These are phyloP conservation scores for Aporophyla nigra DNA, from an alignment of 2,888 invertebrate species.

Conservation along the genomic window DNA sequence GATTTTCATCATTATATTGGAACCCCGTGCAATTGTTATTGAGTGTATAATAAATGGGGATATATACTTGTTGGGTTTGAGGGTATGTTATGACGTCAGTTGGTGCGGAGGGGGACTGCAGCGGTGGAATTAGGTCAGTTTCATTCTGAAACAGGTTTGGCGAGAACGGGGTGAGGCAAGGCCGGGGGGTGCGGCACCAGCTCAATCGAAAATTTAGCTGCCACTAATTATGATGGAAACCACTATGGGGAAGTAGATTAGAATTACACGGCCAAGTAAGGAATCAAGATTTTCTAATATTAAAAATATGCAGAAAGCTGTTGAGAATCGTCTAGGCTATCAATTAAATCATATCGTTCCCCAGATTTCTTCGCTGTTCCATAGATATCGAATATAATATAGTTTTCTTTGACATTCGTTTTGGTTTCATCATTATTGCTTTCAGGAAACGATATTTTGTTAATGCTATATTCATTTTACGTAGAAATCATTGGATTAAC, in stretches of 20 bases:
- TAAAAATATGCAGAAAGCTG: background rate
- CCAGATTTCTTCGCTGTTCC: background rate
- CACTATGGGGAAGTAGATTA: constrained; percentile 13
- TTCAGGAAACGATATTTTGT: background rate
- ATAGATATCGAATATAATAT: background rate
- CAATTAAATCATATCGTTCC: background rate
- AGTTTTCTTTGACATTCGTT: constrained; percentile 10
- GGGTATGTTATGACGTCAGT: constrained; percentile 91
- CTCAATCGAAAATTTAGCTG: constrained; percentile 79
- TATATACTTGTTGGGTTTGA: constrained; percentile 73
- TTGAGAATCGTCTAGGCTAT: background rate
- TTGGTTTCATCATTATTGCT: background rate
- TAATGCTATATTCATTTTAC: constrained; percentile 3
- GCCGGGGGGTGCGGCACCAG: constrained; percentile 69
- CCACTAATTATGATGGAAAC: constrained; percentile 74
- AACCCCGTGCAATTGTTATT: constrained; percentile 56
- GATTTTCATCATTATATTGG: constrained; percentile 61
- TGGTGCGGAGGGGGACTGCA: constrained; percentile 86
- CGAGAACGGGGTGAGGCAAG: constrained; percentile 73
- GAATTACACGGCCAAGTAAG: background rate
- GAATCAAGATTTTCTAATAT: background rate
- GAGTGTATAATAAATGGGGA: constrained; percentile 70
- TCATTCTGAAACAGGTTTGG: constrained; percentile 92
- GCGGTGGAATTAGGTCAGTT: constrained; percentile 91
- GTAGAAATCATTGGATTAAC: background rate